phyloP scores from a whole-genome alignment of 1,140 invertebrate species.

The Thaumetopoea pityocampa region DNA sequence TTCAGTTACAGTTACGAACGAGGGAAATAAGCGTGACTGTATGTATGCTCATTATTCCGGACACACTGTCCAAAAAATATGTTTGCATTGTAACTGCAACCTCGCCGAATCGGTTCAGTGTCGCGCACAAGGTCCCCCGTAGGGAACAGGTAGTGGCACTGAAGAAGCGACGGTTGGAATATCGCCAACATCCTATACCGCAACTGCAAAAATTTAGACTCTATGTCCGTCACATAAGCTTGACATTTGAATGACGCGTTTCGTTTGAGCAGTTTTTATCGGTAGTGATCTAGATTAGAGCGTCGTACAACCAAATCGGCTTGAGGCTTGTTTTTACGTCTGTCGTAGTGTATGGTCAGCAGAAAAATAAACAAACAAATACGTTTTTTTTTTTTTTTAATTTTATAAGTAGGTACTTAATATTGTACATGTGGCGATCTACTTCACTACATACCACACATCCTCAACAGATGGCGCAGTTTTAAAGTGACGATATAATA shows the following conservation, averaged over 20 bases:
- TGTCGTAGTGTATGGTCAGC: no score
- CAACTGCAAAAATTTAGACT: not conserved
- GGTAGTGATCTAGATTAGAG: conserved; percentile 4
- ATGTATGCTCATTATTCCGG: not conserved
- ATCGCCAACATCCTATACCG: not conserved
- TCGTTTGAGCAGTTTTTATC: conserved; percentile 9
- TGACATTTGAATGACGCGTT: not conserved
- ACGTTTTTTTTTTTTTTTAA: no score
- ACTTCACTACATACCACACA: no score
- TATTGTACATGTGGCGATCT: no score
- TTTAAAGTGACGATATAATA: no score
- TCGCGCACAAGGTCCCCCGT: conserved; percentile 28
- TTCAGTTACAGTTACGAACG: no score
- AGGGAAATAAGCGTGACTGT: not conserved
- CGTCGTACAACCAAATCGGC: no score
- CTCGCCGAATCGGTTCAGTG: conserved; percentile 29
- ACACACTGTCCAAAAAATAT: not conserved
- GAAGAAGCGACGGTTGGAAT: conserved; percentile 3
- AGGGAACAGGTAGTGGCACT: conserved; percentile 26
- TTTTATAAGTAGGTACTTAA: no score
- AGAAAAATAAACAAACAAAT: no score
- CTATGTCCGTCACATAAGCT: not conserved
- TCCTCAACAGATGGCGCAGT: no score
- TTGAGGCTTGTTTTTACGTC: no score
- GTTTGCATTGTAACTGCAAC: conserved; percentile 16